Base-by-base conservation (phyloP, 2,888 invertebrate species). In the Dyspetes luteomarginatus region DNA sequence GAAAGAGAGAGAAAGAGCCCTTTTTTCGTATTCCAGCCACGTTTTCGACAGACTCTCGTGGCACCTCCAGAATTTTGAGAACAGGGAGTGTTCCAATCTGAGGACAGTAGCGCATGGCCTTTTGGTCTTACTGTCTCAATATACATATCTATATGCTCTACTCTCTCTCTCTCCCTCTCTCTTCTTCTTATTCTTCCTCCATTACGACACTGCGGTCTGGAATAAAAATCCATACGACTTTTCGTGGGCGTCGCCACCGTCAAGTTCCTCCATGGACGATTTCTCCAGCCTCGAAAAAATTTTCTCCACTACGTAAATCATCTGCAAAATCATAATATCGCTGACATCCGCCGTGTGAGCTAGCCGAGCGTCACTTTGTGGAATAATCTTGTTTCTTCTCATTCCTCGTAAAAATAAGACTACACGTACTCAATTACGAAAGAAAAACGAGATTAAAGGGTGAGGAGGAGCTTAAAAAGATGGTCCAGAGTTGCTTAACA, bases 351-450 rank as follows among this genome's bases (percentile, higher is more conserved):
- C n/a, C n/a, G n/a, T n/a, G n/a, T n/a, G n/a, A n/a, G n/a, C n/a
- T n/a, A n/a, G n/a, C n/a, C n/a, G n/a, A n/a, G n/a, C n/a, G n/a
- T n/a, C n/a, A n/a, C n/a, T n/a, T 5, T 9, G 19, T 7, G 48
- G 68, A 28, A 22, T n/a, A n/a, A n/a, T n/a, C n/a, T n/a, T n/a
- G 52, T n/a, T 67, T 30, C 67, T 60, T 45, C n/a, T 28, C 58
- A 65, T 64, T 67, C 41, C 30, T 71, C 64, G 56, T 41, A 12
- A 78, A 81, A 83, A 83, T 81, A 82, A 83, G 64, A 83, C 81
- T 83, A 82, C 82, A 83, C 78, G 82, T 71, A 77, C 71, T 81
- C 82, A 82, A 83, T 82, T 82, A 80, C 80, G 55, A 43, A 24
- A 56, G 52, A 22, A 73, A 56, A 22, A 65, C 19, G 43, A 60